Conservation (phyloP, 1,140 invertebrate species). For the Temnothorax longispinosus region DNA sequence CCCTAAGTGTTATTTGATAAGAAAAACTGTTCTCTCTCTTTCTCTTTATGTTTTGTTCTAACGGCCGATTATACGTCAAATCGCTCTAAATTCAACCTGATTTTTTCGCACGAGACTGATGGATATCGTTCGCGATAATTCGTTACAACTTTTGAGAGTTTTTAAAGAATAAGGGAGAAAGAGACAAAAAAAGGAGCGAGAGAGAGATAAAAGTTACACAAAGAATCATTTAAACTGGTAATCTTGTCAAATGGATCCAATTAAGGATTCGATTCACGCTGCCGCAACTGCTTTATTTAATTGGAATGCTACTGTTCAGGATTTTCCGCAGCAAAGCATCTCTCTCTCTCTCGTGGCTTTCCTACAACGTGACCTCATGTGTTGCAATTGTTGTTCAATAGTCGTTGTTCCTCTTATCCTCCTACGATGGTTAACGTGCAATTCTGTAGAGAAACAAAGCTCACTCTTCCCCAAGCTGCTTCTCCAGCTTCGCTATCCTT, state of each 20-base stretch:
- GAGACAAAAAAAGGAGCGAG: not conserved
- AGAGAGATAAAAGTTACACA: not conserved
- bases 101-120: not conserved
- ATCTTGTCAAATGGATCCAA: slow-evolving; percentile 5
- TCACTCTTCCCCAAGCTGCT: not conserved
- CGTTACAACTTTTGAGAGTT: not conserved
- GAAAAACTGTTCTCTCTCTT: not conserved
- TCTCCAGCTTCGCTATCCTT: not conserved
- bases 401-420: not conserved
- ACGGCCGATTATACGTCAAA: not conserved
- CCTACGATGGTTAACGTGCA: slow-evolving; percentile 4
- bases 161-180: not conserved
- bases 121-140: not conserved
- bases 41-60: not conserved
- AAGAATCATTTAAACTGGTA: slow-evolving; percentile 11
- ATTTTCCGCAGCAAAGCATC: not conserved
- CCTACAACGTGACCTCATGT: not conserved
- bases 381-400: not conserved
- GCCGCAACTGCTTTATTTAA: slow-evolving; percentile 8
- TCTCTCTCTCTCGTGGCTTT: not conserved
- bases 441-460: not conserved
- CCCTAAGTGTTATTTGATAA: slow-evolving; percentile 27
- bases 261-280: slow-evolving; percentile 4
- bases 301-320: not conserved
- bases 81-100: not conserved